These are phyloP conservation scores for Babylonia areolata DNA, from an alignment of 1,140 invertebrate species.

Conservation along the genomic window DNA sequence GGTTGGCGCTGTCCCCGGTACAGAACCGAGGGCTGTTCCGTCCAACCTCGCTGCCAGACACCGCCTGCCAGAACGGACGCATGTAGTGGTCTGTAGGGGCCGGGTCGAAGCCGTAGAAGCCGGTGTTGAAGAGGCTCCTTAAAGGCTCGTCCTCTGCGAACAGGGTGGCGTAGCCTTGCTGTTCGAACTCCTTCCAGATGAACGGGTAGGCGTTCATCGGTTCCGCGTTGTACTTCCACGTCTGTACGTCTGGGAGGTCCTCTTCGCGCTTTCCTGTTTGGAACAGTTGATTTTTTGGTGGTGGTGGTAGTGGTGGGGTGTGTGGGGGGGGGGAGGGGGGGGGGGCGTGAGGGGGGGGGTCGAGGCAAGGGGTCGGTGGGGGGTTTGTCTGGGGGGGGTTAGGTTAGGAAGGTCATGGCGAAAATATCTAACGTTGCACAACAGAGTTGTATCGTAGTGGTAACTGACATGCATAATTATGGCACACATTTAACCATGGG, in stretches of 20 bases:
- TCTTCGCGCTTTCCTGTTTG: slow-evolving; percentile 64
- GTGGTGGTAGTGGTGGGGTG: too few relatives aligned
- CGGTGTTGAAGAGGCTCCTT: slow-evolving; percentile 65
- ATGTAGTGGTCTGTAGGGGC: slow-evolving; percentile 72
- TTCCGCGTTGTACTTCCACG: slow-evolving; percentile 41
- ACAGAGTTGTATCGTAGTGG: too few relatives aligned
- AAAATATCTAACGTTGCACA: too few relatives aligned
- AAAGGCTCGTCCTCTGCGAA: slow-evolving; percentile 71
- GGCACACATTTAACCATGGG: too few relatives aligned
- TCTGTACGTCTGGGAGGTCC: slow-evolving; percentile 65
- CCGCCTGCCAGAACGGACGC: slow-evolving; percentile 71
- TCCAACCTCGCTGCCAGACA: slow-evolving; percentile 70
- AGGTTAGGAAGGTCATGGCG: too few relatives aligned
- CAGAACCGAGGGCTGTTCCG: slow-evolving; percentile 79
- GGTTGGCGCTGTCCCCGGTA: slow-evolving; percentile 86
- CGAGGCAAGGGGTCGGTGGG: too few relatives aligned
- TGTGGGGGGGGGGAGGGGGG: too few relatives aligned
- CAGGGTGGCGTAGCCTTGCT: slow-evolving; percentile 68
- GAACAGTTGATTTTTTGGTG: too few relatives aligned
- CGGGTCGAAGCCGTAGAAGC: slow-evolving; percentile 73
- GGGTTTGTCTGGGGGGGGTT: too few relatives aligned
- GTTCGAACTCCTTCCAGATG: slow-evolving; percentile 66
- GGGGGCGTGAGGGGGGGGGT: too few relatives aligned
- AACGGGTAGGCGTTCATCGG: slow-evolving; percentile 65
- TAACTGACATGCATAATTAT: too few relatives aligned